A percentile compares a stretch with the other conserved stretches of the same genome.
phyloP scores from a whole-genome alignment of 2,797 vertebrate genomes.

The Characodon lateralis region DNA sequence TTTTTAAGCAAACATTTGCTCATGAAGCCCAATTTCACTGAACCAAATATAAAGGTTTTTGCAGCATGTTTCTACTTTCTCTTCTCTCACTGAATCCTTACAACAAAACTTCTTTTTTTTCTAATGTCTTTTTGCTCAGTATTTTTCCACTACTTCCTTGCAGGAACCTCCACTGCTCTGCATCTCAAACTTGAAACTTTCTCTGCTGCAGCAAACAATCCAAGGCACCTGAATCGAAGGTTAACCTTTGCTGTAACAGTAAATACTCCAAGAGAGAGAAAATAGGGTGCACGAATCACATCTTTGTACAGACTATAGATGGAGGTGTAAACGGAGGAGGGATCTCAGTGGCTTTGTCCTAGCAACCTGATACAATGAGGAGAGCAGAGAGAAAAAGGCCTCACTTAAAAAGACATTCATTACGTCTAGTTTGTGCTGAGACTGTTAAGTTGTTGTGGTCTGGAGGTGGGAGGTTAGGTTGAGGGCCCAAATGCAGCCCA shows the following conservation, averaged over 20 bases:
- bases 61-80: conserved; percentile 52
- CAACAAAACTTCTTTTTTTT: conserved; percentile 31
- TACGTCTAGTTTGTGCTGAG: conserved; percentile 30
- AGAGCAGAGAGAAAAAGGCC: conserved; percentile 37
- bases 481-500: background rate
- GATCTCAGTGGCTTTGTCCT: conserved; percentile 58
- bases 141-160: background rate
- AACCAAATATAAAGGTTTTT: background rate
- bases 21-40: background rate
- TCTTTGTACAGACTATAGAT: conserved; percentile 56
- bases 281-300: conserved; percentile 55
- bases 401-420: conserved; percentile 39
- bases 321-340: conserved; percentile 69
- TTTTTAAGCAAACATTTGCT: background rate
- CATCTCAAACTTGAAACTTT: conserved; percentile 40
- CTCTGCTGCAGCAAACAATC: conserved; percentile 41
- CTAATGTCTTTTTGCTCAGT: conserved; percentile 2
- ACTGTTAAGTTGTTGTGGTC: conserved; percentile 7
- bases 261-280: conserved; percentile 60
- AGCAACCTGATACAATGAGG: conserved; percentile 53
- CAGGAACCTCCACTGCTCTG: conserved; percentile 11
- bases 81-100: conserved; percentile 44
- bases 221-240: conserved; percentile 57
- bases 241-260: conserved; percentile 39
- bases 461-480: background rate